Conservation (phyloP, 2,113 vertebrate genomes). For the Anolis sagrei region DNA sequence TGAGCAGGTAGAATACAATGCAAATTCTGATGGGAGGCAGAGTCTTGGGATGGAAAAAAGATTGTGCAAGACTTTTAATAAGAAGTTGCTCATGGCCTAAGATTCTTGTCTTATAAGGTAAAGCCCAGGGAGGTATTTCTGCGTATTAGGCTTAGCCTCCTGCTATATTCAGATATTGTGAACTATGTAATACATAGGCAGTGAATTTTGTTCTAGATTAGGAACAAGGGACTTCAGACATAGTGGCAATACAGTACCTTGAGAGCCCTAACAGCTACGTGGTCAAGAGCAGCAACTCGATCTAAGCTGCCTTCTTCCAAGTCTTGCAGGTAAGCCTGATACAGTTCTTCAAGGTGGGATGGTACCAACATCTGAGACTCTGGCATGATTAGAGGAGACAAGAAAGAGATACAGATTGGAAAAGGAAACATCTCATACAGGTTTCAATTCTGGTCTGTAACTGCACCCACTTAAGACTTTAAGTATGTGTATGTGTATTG, state of each 20-base stretch:
- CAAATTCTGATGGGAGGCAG: background rate
- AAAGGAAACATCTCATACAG: too few species aligned
- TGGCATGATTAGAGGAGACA: slow-evolving; percentile 47
- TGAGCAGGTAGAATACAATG: background rate
- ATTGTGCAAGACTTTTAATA: background rate
- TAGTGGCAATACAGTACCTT: slow-evolving; percentile 70
- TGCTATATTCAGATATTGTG: background rate
- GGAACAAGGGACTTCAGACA: background rate
- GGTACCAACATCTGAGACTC: slow-evolving; percentile 86
- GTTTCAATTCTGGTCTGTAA: background rate
- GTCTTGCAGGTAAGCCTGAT: slow-evolving; percentile 83
- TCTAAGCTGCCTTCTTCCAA: slow-evolving; percentile 83
- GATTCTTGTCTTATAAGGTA: background rate
- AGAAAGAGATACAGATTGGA: background rate
- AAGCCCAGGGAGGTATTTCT: background rate
- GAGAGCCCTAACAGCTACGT: slow-evolving; percentile 77
- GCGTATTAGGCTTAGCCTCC: background rate
- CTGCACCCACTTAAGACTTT: background rate
- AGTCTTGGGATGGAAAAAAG: background rate
- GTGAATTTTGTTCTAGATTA: background rate
- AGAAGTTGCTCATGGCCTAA: background rate
- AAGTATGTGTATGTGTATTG: too few species aligned
- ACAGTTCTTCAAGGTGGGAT: slow-evolving; percentile 84
- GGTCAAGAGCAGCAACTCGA: slow-evolving; percentile 80
- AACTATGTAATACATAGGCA: background rate